Base-by-base conservation (phyloP, 2,888 invertebrate species). In the Leptopterna dolabrata region DNA sequence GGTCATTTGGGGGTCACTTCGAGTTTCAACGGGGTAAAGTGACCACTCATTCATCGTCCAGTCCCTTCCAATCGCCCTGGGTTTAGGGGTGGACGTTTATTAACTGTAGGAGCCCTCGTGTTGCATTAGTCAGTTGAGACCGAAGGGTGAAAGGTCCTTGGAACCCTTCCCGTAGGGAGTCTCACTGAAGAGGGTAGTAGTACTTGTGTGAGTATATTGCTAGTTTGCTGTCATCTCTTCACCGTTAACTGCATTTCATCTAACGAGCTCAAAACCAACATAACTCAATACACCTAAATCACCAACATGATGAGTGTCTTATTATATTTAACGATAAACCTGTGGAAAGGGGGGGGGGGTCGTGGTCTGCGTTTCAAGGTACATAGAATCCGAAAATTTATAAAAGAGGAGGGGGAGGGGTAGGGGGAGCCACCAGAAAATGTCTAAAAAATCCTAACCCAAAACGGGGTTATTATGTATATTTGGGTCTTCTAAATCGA, bases 1-100 rank as follows among this genome's bases (percentile, higher is more conserved):
- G 63, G 63, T 63, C 63, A 63, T 63, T 63, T 63, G 63, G 19
- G 63, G 63, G 63, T 63, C 63, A 63, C 63, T 63, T 63, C 19
- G 63, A 24, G 63, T 63, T 63, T 63, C 63, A 63, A 63, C 63
- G 63, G 63, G 78, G 78, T 45, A 43, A 78, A 78, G 78, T 78
- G 78, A 78, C 78, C 78, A 45, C 78, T 78, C 78, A 78, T 78
- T 78, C 78, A 78, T 78, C 78, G 78, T 43, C 78, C 36, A 76
- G 76, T 76, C 76, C 78, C 78, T 45, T 24, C 78, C 78, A 78
- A 45, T 78, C 45, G 29, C 78, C 78, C 27, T n/a, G 76, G 14
- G n/a, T 41, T 76, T 30, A 36, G 76, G 41, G 76, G 76, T 45
- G 45, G 78, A 78, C 78, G 78, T 78, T 78, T 78, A 78, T 78